Evolutionary conservation across 1,140 invertebrate species (phyloP).

Genomic region (Meteorus sp.): DNA sequence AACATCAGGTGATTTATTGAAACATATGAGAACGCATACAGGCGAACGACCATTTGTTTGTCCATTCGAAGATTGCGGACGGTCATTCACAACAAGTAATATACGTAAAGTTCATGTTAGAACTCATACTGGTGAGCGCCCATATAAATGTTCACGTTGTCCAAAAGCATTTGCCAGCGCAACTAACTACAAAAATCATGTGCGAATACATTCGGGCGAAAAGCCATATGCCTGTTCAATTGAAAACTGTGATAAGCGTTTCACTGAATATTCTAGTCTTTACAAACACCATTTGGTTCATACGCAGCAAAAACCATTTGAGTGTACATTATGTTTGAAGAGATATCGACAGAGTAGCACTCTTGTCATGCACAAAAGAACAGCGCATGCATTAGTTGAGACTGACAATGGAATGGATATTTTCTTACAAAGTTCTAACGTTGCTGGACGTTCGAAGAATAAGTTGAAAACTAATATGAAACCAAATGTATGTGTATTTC

Average conservation of each 20-base stretch:
- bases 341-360: constrained; percentile 68
- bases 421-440: constrained; percentile 35
- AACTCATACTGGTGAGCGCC: constrained; percentile 68
- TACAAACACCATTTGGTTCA: constrained; percentile 76
- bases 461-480: constrained; percentile 22
- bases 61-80: constrained; percentile 65
- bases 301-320: constrained; percentile 65
- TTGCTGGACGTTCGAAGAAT: constrained; percentile 31
- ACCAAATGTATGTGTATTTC: constrained; percentile 11
- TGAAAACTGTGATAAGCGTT: constrained; percentile 68
- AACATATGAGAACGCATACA: constrained; percentile 72
- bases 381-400: constrained; percentile 45
- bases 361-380: constrained; percentile 64
- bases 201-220: constrained; percentile 65
- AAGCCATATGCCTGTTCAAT: constrained; percentile 64
- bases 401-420: constrained; percentile 41
- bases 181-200: constrained; percentile 73
- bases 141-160: constrained; percentile 67
- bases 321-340: constrained; percentile 63
- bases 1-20: constrained; percentile 72
- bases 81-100: constrained; percentile 75
- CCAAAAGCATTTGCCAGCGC: constrained; percentile 68
- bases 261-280: constrained; percentile 76
- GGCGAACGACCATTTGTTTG: constrained; percentile 73
- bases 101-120: constrained; percentile 67